Percentiles rank a stretch among this genome's conserved stretches.
Evolutionary conservation across 2,888 invertebrate species (phyloP).

Genomic region (Sinodicranocentrus sp.): DNA sequence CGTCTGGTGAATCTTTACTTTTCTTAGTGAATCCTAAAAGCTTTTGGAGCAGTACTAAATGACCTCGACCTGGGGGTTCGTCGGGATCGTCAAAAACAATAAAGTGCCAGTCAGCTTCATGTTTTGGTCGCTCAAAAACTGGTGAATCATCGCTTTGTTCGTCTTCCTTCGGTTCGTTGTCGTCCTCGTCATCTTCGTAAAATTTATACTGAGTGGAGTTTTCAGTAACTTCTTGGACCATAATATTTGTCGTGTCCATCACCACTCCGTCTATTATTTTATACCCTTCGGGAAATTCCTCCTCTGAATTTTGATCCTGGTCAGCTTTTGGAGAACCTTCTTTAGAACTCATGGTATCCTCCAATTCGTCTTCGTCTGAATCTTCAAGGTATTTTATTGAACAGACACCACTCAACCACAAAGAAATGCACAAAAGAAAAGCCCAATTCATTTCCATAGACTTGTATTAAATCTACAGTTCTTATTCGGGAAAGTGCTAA

Average conservation of each 20-base stretch:
- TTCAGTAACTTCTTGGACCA: slow-evolving; percentile 13
- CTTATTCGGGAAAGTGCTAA: no score
- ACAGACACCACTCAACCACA: no score
- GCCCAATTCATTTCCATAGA: no score
- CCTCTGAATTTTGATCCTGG: no score
- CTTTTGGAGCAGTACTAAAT: slow-evolving; percentile 53
- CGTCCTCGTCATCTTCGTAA: no score
- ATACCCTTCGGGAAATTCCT: slow-evolving; percentile 37
- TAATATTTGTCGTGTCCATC: slow-evolving; percentile 42
- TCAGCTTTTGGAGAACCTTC: no score
- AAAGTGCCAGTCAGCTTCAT: slow-evolving; percentile 50
- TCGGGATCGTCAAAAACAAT: slow-evolving; percentile 55
- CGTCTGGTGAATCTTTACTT: neutral
- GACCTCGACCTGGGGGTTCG: slow-evolving; percentile 32
- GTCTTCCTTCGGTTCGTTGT: neutral
- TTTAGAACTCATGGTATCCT: no score
- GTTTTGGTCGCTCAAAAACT: neutral
- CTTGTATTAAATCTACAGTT: no score
- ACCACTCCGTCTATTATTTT: slow-evolving; percentile 44
- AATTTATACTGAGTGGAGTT: slow-evolving; percentile 17
- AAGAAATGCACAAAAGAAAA: no score
- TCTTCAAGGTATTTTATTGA: no score
- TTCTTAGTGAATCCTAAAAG: slow-evolving; percentile 35
- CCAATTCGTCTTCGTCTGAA: no score
- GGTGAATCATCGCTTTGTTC: neutral